Base-by-base conservation (phyloP, 2,113 vertebrate genomes). In the Sphyrna mokarran region DNA sequence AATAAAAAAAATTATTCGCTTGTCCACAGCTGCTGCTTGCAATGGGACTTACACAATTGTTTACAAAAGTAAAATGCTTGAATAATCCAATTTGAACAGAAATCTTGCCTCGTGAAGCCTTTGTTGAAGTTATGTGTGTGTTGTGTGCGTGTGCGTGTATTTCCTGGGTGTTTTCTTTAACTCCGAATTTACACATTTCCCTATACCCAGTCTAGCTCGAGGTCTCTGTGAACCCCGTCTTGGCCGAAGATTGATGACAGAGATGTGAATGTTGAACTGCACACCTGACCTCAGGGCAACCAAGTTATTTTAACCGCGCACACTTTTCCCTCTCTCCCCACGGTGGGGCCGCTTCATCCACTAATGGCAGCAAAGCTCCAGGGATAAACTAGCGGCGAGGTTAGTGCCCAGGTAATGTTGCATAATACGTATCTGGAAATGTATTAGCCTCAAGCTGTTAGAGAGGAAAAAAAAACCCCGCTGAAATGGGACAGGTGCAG, bases 191-290 rank as follows among this genome's bases (percentile, higher is more conserved):
- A 20, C 40, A 94, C 37, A 40, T 22, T 23, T 14, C 0, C 43
- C 9, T 72, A 69, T 70, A 7, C 13, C 68, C 3, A 72, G 14
- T 76, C 26, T 23, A 70, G 94, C 26, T 54, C 1, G 94, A 40
- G 16, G 37, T 40, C 80, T 83, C 80, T 43, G 0, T 40, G 37
- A 72, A 72, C 16, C 10, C 5, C 43, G 40, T 40, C 1, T 54
- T 95, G 94, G 94, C 66, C 29, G 26, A 70, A 94, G 93, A 94
- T 94, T 94, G 66, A 94, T 94, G 66, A 95, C 29, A 72, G 94
- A 72, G 54, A 76, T 29, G 48, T 90, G 26, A 61, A 29, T 90
- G 48, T 18, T 33, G 23, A 54, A 95, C 40, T 72, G 40, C 94
- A 23, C 94, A 95, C 94, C 94, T 95, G 94, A 95, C 40, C 37